phyloP scores from a whole-genome alignment of 2,113 vertebrate species.

The Marcusenius ussheri region DNA sequence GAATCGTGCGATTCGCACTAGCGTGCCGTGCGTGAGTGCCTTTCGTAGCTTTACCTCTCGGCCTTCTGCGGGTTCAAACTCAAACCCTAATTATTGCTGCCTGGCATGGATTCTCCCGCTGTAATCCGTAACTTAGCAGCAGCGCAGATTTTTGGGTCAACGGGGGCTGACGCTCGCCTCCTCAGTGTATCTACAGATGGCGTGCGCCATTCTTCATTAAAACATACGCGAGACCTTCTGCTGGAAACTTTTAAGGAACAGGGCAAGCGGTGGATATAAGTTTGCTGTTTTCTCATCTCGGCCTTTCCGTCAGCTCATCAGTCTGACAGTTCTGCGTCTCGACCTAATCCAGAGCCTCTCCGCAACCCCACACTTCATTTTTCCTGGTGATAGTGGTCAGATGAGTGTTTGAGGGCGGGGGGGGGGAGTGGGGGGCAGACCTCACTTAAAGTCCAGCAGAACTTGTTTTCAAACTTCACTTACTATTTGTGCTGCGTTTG shows the following conservation, averaged over 20 bases:
- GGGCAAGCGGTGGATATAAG: background rate
- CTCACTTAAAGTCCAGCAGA: background rate
- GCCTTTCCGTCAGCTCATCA: background rate
- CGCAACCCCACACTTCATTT: background rate
- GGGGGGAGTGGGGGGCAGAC: too few species aligned
- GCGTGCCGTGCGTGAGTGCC: background rate
- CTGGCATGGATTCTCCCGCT: too few species aligned
- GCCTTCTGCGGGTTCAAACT: background rate
- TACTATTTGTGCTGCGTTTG: background rate
- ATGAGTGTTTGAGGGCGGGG: background rate
- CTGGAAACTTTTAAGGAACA: background rate
- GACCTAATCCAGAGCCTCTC: background rate
- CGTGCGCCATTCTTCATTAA: background rate
- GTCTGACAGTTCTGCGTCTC: background rate
- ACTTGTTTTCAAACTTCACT: background rate
- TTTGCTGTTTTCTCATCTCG: background rate
- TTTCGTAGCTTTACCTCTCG: background rate
- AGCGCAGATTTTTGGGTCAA: background rate
- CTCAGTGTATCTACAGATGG: background rate
- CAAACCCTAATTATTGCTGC: background rate
- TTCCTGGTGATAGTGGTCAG: slow-evolving; percentile 3
- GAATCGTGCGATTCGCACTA: background rate
- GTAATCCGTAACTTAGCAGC: background rate
- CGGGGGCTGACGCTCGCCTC: background rate
- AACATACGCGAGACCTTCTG: too few species aligned